Evolutionary conservation across 2,888 invertebrate genomes (phyloP), one percentile per base, ranked within the genome.

Genomic region (Hypomecis atomaria): DNA sequence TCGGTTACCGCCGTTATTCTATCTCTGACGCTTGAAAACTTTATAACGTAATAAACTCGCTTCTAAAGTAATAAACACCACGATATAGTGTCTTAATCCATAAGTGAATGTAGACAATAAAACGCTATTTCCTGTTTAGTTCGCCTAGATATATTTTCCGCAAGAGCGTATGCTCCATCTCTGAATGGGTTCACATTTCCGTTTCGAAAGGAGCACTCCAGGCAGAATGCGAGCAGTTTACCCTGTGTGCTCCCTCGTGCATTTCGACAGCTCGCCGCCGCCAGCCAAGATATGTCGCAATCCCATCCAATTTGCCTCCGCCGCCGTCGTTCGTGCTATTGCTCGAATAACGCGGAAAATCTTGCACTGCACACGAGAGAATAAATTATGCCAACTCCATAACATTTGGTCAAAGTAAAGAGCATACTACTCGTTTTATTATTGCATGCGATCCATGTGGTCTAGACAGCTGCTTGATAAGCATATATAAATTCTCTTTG

Each of bases 261-360:
- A 85, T 87, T 89, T 89, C 85, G 84, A 82, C 87, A 88, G 85
- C 84, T 86, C 81, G 77, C 82, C 79, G 82, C 83, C 84, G 85
- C 83, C 81, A 84, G 81, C 84, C 80, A 81, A 89, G 87, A 88
- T 90, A 88, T 89, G 88, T 90, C 89, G 87, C 90, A 90, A 89
- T 90, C 87, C 86, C 79, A 86, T 89, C 90, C 89, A 91, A 90
- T 90, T 91, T 89, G 86, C 88, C 86, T 88, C 81, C 84, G 84
- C 84, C 83, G 85, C 79, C 69, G 69, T 67, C 69, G 69, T 67
- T 83, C 84, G 81, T 82, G 81, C 86, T 84, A 83, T 84, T 85
- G 84, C 85, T 87, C 79, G 86, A 86, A 86, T 88, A 89, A 89
- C 87, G 86, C 88, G 84, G 87, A 85, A 90, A 90, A 90, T 89